A percentile compares a stretch with the other conserved stretches of the same genome.
These are phyloP conservation scores for Porites divaricata DNA, from an alignment of 92 coral and sea anemone genomes.

Conservation along the genomic window DNA sequence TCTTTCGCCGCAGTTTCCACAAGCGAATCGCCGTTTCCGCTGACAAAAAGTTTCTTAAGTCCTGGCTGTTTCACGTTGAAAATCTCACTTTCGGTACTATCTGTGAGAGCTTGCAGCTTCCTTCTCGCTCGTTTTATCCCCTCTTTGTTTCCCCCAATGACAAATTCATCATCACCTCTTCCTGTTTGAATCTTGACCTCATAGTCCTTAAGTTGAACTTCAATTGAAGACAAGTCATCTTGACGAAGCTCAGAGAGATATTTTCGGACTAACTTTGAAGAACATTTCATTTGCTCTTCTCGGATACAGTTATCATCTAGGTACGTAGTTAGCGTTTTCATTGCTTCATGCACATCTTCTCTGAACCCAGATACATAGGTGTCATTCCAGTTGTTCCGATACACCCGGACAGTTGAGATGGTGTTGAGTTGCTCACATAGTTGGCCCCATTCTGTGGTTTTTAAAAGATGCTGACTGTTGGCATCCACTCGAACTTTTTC, in stretches of 20 bases:
- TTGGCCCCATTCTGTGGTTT: constrained; percentile 53
- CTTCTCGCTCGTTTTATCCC: constrained; percentile 48
- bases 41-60: constrained; percentile 46
- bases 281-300: constrained; percentile 43
- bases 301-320: constrained; percentile 60
- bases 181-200: constrained; percentile 58
- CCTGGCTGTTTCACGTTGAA: constrained; percentile 74
- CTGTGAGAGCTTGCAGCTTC: constrained; percentile 29
- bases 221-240: constrained; percentile 58
- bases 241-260: constrained; percentile 64
- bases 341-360: constrained; percentile 57
- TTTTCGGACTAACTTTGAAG: constrained; percentile 53
- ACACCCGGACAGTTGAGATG: constrained; percentile 35
- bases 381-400: constrained; percentile 58
- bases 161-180: constrained; percentile 40
- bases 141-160: constrained; percentile 71
- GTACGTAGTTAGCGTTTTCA: constrained; percentile 52
- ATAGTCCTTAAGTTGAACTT: constrained; percentile 36
- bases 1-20: constrained; percentile 69
- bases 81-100: background rate
- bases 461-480: constrained; percentile 35
- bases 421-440: constrained; percentile 46
- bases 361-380: constrained; percentile 73
- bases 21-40: constrained; percentile 65
- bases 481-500: constrained; percentile 62